Base-by-base conservation (phyloP, 2,113 vertebrate species). In the Phrynocephalus versicolor region DNA sequence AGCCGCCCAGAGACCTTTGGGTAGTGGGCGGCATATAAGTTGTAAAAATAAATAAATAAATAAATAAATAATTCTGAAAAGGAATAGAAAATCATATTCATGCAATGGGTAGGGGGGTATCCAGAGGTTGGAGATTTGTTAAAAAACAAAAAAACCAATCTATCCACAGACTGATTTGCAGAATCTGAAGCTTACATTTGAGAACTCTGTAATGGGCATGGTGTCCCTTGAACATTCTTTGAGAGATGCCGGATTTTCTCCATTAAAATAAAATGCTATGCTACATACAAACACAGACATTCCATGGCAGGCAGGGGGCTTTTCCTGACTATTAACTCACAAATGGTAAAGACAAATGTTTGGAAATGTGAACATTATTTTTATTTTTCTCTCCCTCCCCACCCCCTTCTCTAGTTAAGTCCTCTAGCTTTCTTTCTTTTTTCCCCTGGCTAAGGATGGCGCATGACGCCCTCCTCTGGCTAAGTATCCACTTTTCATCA, bases 391-490 rank as follows among this genome's bases (percentile, higher is more conserved):
- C 30, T 64, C 73, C 0, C 65, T 69, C 4, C 35, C 88, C 74
- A 30, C 30, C 30, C 23, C 73, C 0, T 83, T 88, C 33, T 10
- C 69, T 8, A 81, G 30, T 74, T 87, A 86, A 80, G 83, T 88
- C 74, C 84, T 57, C 1, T 19, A 51, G 2, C 25, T 23, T 18
- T 2, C 6, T 30, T 67, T 30, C 23, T 9, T 9, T 27, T 12
- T 10, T 12, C 27, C 65, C 67, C 8, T 13, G 35, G 80, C 79
- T 92, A 88, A 95, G 79, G 81, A 90, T 93, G 92, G 93, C 92
- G 90, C 88, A 96, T 55, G 84, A 92, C 85, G 90, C 94, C 96
- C 95, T 94, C 96, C 90, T 86, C 95, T 93, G 93, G 95, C 93
- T 86, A 55, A 0, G 19, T 25, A 1, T 5, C 79, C 85, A 82